Base-by-base conservation (phyloP, 2,113 vertebrate genomes). In the Myrmophylax atrothorax region DNA sequence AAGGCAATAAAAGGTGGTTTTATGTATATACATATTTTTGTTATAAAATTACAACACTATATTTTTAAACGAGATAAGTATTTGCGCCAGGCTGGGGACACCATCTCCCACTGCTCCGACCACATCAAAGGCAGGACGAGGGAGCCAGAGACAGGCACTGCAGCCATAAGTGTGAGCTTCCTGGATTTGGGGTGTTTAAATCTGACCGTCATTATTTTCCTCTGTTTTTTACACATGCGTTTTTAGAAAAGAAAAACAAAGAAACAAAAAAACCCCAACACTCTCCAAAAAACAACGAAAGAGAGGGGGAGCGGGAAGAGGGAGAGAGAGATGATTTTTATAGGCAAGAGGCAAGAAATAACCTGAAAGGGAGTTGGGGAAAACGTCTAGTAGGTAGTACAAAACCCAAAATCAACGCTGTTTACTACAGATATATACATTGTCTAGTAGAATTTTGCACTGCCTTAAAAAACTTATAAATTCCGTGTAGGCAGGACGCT, bases 1-100 rank as follows among this genome's bases (percentile, higher is more conserved):
- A 2, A 94, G 31, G 76, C 79, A 97, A 74, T 78, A 90, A 75
- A 74, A 89, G 46, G 15, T 56, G 11, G 4, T 2, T 50, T 24
- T 83, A 56, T 83, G 82, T 75, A 76, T 14, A 56, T 23, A 82
- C 3, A 1, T 91, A 42, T 93, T 88, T 95, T 92, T 74, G 64
- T 90, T 90, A 87, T 85, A 89, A 93, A 95, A 93, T 75, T 13
- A 72, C 59, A 49, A 55, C 20, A 50, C 6, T 69, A 44, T 95
- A 80, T 96, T 91, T 95, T 96, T 89, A 96, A 96, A 96, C 16
- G 69, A 91, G 92, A 94, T 95, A 95, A 94, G 80, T 93, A 72
- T 81, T 93, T 33, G 8, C 60, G 78, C 75, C 95, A 94, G 68
- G 68, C 67, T 92, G 85, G 80, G 88, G 93, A 92, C 92, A 95